phyloP scores from a whole-genome alignment of 2,797 vertebrate genomes.

The Epinephelus awoara region DNA sequence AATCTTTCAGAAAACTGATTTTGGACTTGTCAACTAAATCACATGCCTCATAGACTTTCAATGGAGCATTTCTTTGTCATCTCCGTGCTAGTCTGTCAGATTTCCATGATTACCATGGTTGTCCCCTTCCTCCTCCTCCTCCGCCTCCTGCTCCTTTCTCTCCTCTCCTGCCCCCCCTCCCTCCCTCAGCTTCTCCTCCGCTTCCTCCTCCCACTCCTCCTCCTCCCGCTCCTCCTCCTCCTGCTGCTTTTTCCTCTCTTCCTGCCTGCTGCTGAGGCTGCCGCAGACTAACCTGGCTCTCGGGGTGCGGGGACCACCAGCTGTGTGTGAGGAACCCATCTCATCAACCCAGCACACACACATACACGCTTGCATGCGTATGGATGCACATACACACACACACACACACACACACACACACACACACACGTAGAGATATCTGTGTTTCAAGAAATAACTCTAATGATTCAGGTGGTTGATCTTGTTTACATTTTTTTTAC shows the following conservation, averaged over 20 bases:
- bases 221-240: conserved; percentile 65
- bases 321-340: conserved; percentile 77
- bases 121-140: conserved; percentile 51
- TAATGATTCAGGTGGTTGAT: conserved; percentile 12
- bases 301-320: conserved; percentile 69
- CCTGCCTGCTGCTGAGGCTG: conserved; percentile 71
- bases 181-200: conserved; percentile 58
- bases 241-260: conserved; percentile 74
- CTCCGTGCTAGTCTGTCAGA: conserved; percentile 66
- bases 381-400: conserved; percentile 9
- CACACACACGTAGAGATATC: conserved; percentile 5
- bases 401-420: conserved; percentile 6
- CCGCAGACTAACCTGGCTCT: conserved; percentile 74
- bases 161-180: conserved; percentile 6
- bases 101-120: conserved; percentile 75
- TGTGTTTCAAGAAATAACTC: background rate
- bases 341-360: conserved; percentile 55
- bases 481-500: background rate
- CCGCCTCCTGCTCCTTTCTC: conserved; percentile 18
- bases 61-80: conserved; percentile 62
- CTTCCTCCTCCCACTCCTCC: conserved; percentile 59
- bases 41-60: conserved; percentile 44
- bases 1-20: conserved; percentile 42
- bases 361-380: conserved; percentile 25
- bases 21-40: conserved; percentile 41